Percentiles rank a stretch among this genome's conserved stretches.
phyloP scores from a whole-genome alignment of 1,140 invertebrate species.

The roundworm (Caenorhabditis elegans) region WBcel235 BX284606.5:11763001-11763500 shows the following conservation, averaged over 20 bases:
- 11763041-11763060: constrained; percentile 59
- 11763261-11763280: constrained; percentile 59
- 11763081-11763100: constrained; percentile 60
- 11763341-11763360: constrained; percentile 66
- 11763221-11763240: too few relatives aligned
- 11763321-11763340: constrained; percentile 60
- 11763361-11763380: constrained; percentile 65
- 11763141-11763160: constrained; percentile 49
- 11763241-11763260: neutral
- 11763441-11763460: constrained; percentile 56
- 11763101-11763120: constrained; percentile 61
- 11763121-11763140: constrained; percentile 58
- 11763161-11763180: neutral
- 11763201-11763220: too few relatives aligned
- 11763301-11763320: constrained; percentile 63
- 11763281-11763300: constrained; percentile 64
- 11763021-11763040: constrained; percentile 58
- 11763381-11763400: constrained; percentile 58
- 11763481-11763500: constrained; percentile 58
- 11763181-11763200: too few relatives aligned
- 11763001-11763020: neutral
- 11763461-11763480: constrained; percentile 60
- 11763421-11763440: constrained; percentile 54
- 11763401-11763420: constrained; percentile 57
- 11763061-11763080: constrained; percentile 60